Evolutionary conservation across 2,113 vertebrate species (phyloP), one percentile per base, ranked within the genome.

Genomic region (Paramisgurnus dabryanus): DNA sequence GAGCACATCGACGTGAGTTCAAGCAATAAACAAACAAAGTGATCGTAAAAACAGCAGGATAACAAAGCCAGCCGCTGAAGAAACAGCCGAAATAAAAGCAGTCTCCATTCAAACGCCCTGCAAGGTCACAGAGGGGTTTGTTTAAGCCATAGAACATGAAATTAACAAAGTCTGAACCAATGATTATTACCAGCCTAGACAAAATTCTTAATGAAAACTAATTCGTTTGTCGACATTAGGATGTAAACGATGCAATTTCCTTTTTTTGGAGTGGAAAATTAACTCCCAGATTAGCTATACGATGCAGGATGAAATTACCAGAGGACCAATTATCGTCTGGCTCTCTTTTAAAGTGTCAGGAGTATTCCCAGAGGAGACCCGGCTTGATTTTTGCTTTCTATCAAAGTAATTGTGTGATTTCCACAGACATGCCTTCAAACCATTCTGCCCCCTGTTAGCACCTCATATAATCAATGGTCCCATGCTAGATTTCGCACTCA

Each of bases 191-290:
- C 94, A 69, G 61, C 94, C 92, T 93, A 96, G 96, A 97, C 94
- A 94, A 94, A 97, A 96, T 96, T 97, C 95, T 96, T 97, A 97
- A 98, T 97, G 95, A 96, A 96, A 96, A 94, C 94, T 96, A 95
- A 97, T 97, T 96, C 93, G 94, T 94, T 96, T 96, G 96, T 97
- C 95, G 96, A 95, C 95, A 94, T 94, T 94, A 94, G 95, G 95
- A 96, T 96, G 95, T 95, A 98, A 97, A 96, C 95, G 93, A 93
- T 94, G 91, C 90, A 93, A 94, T 95, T 96, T 94, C 94, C 93
- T 76, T 76, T 65, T 95, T 96, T 96, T 91, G 91, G 90, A 94
- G 92, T 91, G 91, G 92, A 94, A 95, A 95, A 96, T 96, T 95
- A 96, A 95, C 95, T 96, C 92, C 94, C 95, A 95, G 93, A 93